Conservation (phyloP, 2,113 vertebrate species). For the Rhinichthys klamathensis region DNA sequence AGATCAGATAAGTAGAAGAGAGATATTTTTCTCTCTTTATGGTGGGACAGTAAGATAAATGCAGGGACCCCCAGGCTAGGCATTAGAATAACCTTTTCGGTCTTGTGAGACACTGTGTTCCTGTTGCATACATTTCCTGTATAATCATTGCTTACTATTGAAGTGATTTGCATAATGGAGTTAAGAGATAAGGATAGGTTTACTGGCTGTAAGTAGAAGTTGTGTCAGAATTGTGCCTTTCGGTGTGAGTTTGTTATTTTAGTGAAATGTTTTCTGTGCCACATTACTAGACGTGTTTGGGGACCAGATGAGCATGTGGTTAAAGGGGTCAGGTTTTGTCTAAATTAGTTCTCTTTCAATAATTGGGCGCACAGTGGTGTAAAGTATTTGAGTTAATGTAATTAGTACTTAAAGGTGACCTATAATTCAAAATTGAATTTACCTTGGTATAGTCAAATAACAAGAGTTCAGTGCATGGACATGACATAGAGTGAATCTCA, state of each 20-base stretch:
- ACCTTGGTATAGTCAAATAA: no score
- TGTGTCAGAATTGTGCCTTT: not conserved
- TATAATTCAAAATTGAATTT: no score
- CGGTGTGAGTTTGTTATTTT: not conserved
- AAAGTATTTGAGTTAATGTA: no score
- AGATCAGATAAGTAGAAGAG: not conserved
- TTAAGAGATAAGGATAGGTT: constrained; percentile 28
- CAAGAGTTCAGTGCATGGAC: no score
- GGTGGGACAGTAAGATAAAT: constrained; percentile 40
- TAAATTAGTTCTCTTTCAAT: not conserved
- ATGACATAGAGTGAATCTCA: no score
- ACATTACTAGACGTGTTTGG: not conserved
- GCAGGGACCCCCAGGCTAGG: not conserved
- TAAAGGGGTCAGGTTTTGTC: not conserved
- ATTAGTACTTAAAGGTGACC: no score
- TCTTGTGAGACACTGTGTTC: constrained; percentile 35
- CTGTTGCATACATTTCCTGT: constrained; percentile 4
- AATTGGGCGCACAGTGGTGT: no score
- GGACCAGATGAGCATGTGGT: not conserved
- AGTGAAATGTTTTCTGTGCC: not conserved
- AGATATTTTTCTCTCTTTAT: constrained; percentile 18
- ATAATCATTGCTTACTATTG: constrained; percentile 33
- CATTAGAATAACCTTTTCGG: constrained; percentile 26
- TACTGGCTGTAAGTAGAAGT: not conserved
- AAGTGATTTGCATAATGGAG: constrained; percentile 17